These are phyloP conservation scores for Leguminivora glycinivorella DNA, from an alignment of 1,140 invertebrate species.

Conservation along the genomic window DNA sequence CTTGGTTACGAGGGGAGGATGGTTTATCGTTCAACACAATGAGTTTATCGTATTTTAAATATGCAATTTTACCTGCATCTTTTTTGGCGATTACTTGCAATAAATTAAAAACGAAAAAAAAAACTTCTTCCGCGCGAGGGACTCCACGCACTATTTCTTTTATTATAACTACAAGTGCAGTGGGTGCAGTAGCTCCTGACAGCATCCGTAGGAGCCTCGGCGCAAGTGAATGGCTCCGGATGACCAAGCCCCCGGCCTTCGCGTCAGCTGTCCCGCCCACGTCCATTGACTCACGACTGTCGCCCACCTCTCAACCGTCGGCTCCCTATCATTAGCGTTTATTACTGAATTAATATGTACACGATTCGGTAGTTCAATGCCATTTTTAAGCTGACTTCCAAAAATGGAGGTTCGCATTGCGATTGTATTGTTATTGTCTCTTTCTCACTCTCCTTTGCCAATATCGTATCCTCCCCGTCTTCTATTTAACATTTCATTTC, in stretches of 20 bases:
- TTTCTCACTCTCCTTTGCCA: background rate
- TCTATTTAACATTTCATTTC: no score
- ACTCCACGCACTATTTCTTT: no score
- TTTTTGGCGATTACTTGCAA: no score
- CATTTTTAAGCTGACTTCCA: background rate
- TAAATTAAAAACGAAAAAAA: no score
- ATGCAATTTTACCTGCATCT: no score
- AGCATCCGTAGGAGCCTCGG: conserved; percentile 21
- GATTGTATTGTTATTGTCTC: background rate
- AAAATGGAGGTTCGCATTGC: background rate
- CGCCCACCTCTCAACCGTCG: conserved; percentile 50
- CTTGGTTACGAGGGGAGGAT: no score
- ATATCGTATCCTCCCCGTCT: background rate
- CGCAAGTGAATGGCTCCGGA: conserved; percentile 55
- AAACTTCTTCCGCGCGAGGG: no score
- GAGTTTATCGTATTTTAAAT: no score
- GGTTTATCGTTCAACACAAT: no score
- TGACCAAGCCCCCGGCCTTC: conserved; percentile 59
- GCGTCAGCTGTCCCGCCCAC: conserved; percentile 51
- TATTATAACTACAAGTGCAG: no score
- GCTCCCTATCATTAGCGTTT: conserved; percentile 53
- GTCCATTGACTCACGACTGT: conserved; percentile 48
- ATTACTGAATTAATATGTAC: conserved; percentile 53
- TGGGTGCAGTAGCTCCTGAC: background rate
- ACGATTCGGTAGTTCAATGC: conserved; percentile 30